Conservation (phyloP, 2,888 invertebrate species). For the Oasisia sp. region DNA sequence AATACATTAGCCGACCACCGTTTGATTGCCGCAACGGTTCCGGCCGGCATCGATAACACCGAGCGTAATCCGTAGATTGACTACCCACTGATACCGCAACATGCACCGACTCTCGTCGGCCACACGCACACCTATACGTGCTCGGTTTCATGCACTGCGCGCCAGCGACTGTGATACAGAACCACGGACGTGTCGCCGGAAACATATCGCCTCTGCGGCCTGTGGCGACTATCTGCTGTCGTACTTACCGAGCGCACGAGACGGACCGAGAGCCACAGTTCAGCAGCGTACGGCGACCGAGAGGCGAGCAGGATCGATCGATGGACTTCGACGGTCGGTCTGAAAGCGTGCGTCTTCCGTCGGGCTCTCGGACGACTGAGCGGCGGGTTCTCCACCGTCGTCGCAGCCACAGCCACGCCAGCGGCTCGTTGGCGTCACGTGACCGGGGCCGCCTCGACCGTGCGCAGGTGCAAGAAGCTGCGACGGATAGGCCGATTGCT, state of each 20-base stretch:
- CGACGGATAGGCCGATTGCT: background rate
- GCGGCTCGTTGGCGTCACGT: background rate
- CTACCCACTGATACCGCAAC: background rate
- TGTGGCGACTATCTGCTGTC: background rate
- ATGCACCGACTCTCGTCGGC: background rate
- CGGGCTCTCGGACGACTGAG: conserved; percentile 4
- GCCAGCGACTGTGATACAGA: background rate
- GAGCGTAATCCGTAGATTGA: background rate
- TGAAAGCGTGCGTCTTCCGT: background rate
- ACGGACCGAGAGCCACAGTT: background rate
- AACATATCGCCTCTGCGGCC: background rate
- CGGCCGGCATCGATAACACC: background rate
- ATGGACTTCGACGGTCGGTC: background rate
- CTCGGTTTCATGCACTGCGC: background rate
- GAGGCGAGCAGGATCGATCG: background rate
- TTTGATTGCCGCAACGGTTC: background rate
- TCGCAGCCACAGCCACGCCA: background rate
- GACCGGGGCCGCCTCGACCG: background rate
- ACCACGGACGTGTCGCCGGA: background rate
- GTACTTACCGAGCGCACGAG: background rate
- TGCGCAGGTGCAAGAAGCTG: background rate
- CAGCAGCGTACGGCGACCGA: background rate
- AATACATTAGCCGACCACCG: background rate
- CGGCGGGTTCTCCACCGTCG: background rate
- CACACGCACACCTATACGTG: background rate